A percentile compares a stretch with the other conserved stretches of the same genome.
Evolutionary conservation across 2,888 invertebrate species (phyloP).

Genomic region (Leucozona laternaria): DNA sequence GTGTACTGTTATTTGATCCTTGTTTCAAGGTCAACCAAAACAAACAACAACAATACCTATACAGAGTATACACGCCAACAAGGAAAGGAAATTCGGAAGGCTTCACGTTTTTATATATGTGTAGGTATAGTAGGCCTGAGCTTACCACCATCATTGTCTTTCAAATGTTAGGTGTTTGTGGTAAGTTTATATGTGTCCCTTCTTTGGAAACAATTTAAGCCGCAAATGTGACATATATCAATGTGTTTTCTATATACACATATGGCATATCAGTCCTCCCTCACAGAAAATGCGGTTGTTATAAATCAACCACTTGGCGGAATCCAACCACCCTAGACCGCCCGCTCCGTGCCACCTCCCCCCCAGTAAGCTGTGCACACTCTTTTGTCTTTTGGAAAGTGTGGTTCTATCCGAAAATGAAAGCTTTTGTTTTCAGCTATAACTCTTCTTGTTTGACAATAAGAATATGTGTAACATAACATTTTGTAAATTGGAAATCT

Average conservation of each 20-base stretch:
- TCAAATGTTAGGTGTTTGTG: constrained; percentile 39
- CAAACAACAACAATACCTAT: background rate
- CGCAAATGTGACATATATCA: constrained; percentile 52
- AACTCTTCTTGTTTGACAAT: constrained; percentile 15
- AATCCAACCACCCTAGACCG: constrained; percentile 5
- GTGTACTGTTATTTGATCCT: constrained; percentile 6
- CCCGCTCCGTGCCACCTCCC: background rate
- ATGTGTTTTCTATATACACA: constrained; percentile 17
- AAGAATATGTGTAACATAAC: constrained; percentile 5
- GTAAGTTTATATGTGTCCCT: constrained; percentile 17
- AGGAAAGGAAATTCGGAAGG: background rate
- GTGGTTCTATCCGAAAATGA: background rate
- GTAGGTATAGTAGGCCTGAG: constrained; percentile 8
- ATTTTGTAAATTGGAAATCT: constrained; percentile 26
- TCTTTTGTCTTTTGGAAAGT: constrained; percentile 24
- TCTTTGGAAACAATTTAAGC: constrained; percentile 49
- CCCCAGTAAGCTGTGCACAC: constrained; percentile 7
- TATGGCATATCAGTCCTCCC: background rate
- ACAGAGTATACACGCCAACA: background rate
- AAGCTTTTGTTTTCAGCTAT: constrained; percentile 32
- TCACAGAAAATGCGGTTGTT: constrained; percentile 18
- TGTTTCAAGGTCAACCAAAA: constrained; percentile 30
- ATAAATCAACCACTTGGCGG: constrained; percentile 41
- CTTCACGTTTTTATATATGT: background rate
- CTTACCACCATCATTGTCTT: constrained; percentile 37